These are phyloP conservation scores for Margarornis squamiger DNA, from an alignment of 2,797 vertebrate species.

Conservation along the genomic window DNA sequence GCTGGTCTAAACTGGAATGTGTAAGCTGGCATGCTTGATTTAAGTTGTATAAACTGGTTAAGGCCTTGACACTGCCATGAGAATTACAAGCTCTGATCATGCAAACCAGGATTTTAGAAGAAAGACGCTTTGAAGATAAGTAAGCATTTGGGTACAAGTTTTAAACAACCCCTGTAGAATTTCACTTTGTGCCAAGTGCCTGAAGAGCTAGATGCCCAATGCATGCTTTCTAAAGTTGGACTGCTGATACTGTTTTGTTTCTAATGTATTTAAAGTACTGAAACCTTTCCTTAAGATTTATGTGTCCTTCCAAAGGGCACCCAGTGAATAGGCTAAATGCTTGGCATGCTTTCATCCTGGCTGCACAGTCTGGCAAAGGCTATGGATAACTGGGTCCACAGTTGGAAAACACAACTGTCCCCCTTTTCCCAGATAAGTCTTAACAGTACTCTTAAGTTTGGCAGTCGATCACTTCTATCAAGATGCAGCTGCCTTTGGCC, in stretches of 20 bases:
- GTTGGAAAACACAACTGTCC: not conserved
- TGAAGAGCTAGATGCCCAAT: not conserved
- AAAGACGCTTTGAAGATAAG: not conserved
- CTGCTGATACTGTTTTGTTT: not conserved
- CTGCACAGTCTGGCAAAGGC: not conserved
- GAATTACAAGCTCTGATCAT: not conserved
- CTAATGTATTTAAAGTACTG: not conserved
- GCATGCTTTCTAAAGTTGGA: not conserved
- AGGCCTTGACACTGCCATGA: not conserved
- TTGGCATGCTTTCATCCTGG: not conserved
- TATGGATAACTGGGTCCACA: not conserved
- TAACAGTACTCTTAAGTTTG: not conserved
- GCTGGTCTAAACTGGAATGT: not conserved
- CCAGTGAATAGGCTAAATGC: not conserved
- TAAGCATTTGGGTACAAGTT: not conserved
- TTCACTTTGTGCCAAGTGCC: not conserved
- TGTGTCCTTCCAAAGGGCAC: not conserved
- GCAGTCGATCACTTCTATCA: not conserved
- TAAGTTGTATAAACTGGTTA: not conserved
- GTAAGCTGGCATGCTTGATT: not conserved
- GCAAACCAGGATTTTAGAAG: not conserved
- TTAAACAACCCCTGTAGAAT: not conserved
- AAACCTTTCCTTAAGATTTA: conserved; percentile 15
- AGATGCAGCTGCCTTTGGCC: conserved; percentile 33
- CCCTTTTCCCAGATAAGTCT: not conserved